phyloP scores from a whole-genome alignment of 2,113 vertebrate genomes.

The human (Homo sapiens) region DNA sequence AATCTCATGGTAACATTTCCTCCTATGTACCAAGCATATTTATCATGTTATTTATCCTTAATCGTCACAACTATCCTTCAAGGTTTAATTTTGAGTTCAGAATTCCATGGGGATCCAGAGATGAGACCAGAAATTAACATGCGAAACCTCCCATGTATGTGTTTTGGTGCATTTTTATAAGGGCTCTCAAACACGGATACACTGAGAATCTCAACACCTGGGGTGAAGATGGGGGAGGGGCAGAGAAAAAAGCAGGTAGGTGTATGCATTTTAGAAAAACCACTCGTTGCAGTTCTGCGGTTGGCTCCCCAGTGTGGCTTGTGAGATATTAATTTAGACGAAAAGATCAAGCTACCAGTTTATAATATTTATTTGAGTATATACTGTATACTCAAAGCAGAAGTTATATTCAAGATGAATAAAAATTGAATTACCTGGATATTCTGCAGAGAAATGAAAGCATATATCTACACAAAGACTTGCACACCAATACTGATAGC shows the following conservation, averaged over 20 bases:
- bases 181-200: neutral
- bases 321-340: neutral
- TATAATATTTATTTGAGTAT: neutral
- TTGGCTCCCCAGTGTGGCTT: neutral
- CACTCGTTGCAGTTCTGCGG: neutral
- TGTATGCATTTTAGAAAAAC: neutral
- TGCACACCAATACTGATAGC: neutral
- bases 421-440: neutral
- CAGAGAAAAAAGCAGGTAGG: neutral
- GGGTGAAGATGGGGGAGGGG: neutral
- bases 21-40: neutral
- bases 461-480: neutral
- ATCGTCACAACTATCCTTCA: slow-evolving; percentile 9
- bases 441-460: neutral
- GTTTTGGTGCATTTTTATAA: neutral
- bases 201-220: neutral
- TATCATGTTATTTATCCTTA: neutral
- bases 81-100: neutral
- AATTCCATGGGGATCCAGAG: neutral
- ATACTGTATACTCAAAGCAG: neutral
- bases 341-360: neutral
- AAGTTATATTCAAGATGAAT: neutral
- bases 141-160: neutral
- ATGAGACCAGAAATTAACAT: neutral
- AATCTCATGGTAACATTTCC: neutral